Percentiles rank a stretch among this genome's conserved stretches.
These are phyloP conservation scores for Brachionus asplanchnoidis DNA, from an alignment of 1,140 invertebrate genomes.

Conservation along the genomic window DNA sequence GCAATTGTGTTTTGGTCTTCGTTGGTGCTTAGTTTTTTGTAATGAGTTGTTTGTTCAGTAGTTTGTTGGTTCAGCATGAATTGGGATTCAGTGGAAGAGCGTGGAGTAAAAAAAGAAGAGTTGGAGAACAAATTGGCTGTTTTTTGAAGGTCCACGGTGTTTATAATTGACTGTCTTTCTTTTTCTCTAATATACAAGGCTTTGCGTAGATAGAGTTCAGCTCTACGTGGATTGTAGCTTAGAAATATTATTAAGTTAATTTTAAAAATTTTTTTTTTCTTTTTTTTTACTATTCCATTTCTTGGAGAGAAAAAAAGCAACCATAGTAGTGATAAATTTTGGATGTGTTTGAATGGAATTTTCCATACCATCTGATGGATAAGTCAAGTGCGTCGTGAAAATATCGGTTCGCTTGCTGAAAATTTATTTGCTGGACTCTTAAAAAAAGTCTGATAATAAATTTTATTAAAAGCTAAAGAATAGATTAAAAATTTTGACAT, in stretches of 20 bases:
- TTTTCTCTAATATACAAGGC: slow-evolving; percentile 13
- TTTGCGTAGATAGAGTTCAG: slow-evolving; percentile 31
- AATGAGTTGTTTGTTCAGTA: background rate
- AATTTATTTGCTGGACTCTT: slow-evolving; percentile 19
- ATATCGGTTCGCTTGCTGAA: background rate
- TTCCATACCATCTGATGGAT: background rate
- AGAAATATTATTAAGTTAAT: too few species aligned
- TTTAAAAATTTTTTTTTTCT: too few species aligned
- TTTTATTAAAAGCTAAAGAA: too few species aligned
- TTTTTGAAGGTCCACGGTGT: background rate
- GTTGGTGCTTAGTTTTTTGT: slow-evolving; percentile 2
- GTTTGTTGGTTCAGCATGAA: background rate
- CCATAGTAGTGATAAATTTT: slow-evolving; percentile 39
- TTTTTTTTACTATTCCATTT: slow-evolving; percentile 33
- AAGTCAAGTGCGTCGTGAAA: background rate
- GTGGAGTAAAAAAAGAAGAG: background rate
- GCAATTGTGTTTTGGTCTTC: slow-evolving; percentile 17
- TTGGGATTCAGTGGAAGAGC: background rate
- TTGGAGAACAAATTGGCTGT: background rate
- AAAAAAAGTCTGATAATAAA: too few species aligned
- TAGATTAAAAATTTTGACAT: too few species aligned
- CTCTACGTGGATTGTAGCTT: slow-evolving; percentile 27
- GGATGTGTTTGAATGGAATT: slow-evolving; percentile 16
- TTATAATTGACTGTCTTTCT: background rate
- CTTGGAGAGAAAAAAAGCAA: slow-evolving; percentile 34